Percentiles rank a stretch among this genome's conserved stretches.
phyloP scores from a whole-genome alignment of 2,888 invertebrate species.

The Therioaphis trifolii region DNA sequence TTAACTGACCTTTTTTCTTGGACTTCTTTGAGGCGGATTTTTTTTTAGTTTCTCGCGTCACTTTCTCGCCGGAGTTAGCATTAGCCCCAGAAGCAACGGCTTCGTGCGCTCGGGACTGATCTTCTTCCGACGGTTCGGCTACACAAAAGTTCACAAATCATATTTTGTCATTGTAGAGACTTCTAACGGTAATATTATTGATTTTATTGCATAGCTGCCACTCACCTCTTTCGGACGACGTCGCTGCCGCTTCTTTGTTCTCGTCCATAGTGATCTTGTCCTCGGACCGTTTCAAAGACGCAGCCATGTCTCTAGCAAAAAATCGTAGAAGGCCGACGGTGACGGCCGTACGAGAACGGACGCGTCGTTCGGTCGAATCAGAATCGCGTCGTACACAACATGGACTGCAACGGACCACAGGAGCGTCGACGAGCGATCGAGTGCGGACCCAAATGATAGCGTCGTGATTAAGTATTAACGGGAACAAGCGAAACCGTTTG shows the following conservation, averaged over 20 bases:
- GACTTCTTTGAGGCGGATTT: constrained; percentile 14
- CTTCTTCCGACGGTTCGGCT: neutral
- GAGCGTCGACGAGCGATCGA: neutral
- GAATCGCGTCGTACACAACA: neutral
- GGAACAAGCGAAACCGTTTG: too few relatives aligned
- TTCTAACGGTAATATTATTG: neutral
- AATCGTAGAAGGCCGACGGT: neutral
- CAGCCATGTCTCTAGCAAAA: constrained; percentile 17
- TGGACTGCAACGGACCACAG: neutral
- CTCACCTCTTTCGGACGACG: constrained; percentile 2
- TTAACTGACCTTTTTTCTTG: constrained; percentile 5
- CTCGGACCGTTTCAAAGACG: constrained; percentile 22
- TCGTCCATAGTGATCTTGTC: neutral
- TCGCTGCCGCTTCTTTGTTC: neutral
- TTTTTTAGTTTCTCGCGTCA: neutral
- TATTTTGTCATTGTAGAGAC: neutral
- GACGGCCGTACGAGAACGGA: neutral
- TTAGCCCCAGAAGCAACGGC: neutral
- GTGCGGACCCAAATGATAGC: too few relatives aligned
- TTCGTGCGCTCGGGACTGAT: neutral
- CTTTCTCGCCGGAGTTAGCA: neutral
- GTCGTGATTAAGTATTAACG: too few relatives aligned
- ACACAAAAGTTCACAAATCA: neutral
- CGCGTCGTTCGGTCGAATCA: neutral
- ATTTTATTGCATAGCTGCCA: neutral